Conservation (phyloP, 1,140 invertebrate genomes). For the Mizuhopecten yessoensis region DNA sequence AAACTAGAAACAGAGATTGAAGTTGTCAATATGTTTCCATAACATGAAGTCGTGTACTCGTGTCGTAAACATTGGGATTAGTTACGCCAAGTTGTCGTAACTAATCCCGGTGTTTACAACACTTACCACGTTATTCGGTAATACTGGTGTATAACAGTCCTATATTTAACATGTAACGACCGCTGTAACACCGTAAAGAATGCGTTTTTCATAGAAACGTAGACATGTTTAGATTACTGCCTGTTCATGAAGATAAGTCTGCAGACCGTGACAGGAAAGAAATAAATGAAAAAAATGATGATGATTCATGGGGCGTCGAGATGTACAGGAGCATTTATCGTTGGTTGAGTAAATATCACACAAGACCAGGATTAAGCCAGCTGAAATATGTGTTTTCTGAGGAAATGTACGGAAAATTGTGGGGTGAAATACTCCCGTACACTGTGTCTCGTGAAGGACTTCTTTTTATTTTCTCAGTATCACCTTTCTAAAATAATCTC, state of each 20-base stretch:
- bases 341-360: neutral
- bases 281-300: neutral
- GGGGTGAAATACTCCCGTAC: too few relatives aligned
- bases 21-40: too few relatives aligned
- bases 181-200: neutral
- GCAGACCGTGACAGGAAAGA: neutral
- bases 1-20: too few relatives aligned
- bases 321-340: neutral
- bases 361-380: neutral
- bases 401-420: too few relatives aligned
- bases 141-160: neutral
- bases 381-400: neutral
- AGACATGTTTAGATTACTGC: neutral
- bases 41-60: too few relatives aligned
- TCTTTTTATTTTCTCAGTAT: too few relatives aligned
- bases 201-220: neutral
- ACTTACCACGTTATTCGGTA: neutral
- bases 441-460: too few relatives aligned
- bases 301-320: neutral
- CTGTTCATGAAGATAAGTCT: neutral
- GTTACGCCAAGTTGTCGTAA: too few relatives aligned
- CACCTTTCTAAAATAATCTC: too few relatives aligned
- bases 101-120: too few relatives aligned
- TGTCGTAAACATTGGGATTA: too few relatives aligned
- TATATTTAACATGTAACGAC: neutral